A percentile compares a stretch with the other conserved stretches of the same genome.
Evolutionary conservation across 1,140 invertebrate species (phyloP).

Genomic region (Agrilus planipennis): DNA sequence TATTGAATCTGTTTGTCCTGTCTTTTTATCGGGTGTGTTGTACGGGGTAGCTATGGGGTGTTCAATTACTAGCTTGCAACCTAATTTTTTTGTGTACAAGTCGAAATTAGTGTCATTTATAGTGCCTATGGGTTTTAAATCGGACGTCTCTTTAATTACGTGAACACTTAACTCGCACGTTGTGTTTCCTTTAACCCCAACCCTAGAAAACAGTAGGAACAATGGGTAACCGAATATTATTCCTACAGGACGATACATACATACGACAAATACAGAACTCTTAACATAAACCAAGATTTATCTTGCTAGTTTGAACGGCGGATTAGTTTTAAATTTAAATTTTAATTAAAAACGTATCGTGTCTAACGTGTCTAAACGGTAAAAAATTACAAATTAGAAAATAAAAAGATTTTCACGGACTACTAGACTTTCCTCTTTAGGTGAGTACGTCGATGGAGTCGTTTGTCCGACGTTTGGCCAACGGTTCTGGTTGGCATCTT

Average conservation of each 20-base stretch:
- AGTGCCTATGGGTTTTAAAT: slow-evolving; percentile 33
- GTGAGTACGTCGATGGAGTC: no score
- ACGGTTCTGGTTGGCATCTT: no score
- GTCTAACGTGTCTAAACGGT: neutral
- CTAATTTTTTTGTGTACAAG: slow-evolving; percentile 43
- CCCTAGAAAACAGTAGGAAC: slow-evolving; percentile 36
- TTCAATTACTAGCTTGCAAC: slow-evolving; percentile 35
- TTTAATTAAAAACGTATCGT: neutral
- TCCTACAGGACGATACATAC: no score
- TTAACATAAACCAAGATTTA: neutral
- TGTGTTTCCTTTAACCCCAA: slow-evolving; percentile 47
- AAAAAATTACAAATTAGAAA: neutral
- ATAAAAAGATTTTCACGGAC: no score
- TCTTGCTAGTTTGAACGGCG: neutral
- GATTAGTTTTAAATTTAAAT: neutral
- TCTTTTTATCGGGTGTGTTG: neutral
- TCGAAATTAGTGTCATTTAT: slow-evolving; percentile 46
- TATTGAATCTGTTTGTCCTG: neutral
- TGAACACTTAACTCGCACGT: slow-evolving; percentile 43
- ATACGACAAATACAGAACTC: neutral
- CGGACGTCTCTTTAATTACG: slow-evolving; percentile 31
- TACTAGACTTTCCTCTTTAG: no score
- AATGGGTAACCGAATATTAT: no score
- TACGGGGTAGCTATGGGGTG: no score
- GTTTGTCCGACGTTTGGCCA: no score